Base-by-base conservation (phyloP, 2,888 invertebrate species). In the Pantelozetes paolii region DNA sequence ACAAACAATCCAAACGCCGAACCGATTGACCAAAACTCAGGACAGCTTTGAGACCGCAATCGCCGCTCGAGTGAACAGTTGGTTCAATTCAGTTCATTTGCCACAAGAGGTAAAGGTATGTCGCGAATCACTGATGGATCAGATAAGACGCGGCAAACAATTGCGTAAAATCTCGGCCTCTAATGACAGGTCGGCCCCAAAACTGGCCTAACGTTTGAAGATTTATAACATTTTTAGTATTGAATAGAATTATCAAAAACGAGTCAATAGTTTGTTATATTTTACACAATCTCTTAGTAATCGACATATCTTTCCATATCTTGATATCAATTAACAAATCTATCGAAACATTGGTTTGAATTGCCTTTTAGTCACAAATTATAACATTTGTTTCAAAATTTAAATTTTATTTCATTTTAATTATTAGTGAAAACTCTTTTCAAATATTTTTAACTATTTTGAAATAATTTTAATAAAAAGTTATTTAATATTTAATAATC, bases 61-160 rank as follows among this genome's bases (percentile, higher is more conserved):
- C 11, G 78, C 79, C 18, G 74, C 77, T 15, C 85, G 87, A 77
- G 89, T 90, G 72, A 84, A 90, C 71, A 89, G 90, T 79, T 86
- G 89, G 80, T 90, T 91, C 32, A 67, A 67, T 80, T 81, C 82
- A 23, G 80, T 80, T n/a, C 80, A 81, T 62, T 79, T 80, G 87
- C 89, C 90, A 75, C 54, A 75, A n/a, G 91, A 91, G 82, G 90
- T 90, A 0, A 87, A 89, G 75, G 84, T 88, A 42, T 89, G 90
- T 79, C 90, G 91, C 83, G 92, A 92, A 78, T 93, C 93, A 0
- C 85, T 94, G n/a, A 92, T 94, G 92, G 94, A 94, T 85, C 94
- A 94, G 82, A 94, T 94, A 76, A 90, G 92, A 80, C 87, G 90
- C 77, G 94, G 94, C 74, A 92, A 92, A 23, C 89, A 89, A 50